Evolutionary conservation across 92 coral and sea anemone genomes (phyloP).

Genomic region (Paramuricea clavata): DNA sequence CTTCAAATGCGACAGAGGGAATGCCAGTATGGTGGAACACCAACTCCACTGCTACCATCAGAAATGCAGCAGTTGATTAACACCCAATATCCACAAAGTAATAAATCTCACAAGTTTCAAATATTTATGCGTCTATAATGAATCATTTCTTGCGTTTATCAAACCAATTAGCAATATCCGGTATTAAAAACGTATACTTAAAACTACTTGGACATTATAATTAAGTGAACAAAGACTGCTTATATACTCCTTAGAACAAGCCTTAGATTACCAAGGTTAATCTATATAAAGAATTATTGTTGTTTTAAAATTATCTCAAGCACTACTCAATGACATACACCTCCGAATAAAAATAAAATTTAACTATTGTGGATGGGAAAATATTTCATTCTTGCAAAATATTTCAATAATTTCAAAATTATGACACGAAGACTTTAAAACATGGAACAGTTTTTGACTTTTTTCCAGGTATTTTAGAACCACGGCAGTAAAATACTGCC

Average conservation of each 20-base stretch:
- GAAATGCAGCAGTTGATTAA: too few relatives aligned
- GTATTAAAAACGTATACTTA: background rate
- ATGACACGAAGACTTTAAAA: background rate
- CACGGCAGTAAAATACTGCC: background rate
- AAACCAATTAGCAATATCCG: conserved; percentile 9
- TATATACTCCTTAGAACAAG: too few relatives aligned
- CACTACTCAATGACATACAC: background rate
- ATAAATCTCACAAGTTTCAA: background rate
- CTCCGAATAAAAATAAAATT: background rate
- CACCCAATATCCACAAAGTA: background rate
- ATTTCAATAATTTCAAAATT: background rate
- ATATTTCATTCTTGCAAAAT: background rate
- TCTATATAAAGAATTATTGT: background rate
- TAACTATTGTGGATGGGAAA: background rate
- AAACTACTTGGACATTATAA: background rate
- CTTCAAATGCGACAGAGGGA: background rate
- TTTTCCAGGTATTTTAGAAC: background rate
- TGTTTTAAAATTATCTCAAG: background rate
- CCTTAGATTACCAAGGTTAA: too few relatives aligned
- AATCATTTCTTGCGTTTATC: background rate
- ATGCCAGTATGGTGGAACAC: too few relatives aligned
- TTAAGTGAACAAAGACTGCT: conserved; percentile 12
- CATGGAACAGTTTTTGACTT: background rate
- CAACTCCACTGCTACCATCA: too few relatives aligned
- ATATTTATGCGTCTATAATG: background rate